Base-by-base conservation (phyloP, 2,888 invertebrate genomes). In the Xylophagus ater region DNA sequence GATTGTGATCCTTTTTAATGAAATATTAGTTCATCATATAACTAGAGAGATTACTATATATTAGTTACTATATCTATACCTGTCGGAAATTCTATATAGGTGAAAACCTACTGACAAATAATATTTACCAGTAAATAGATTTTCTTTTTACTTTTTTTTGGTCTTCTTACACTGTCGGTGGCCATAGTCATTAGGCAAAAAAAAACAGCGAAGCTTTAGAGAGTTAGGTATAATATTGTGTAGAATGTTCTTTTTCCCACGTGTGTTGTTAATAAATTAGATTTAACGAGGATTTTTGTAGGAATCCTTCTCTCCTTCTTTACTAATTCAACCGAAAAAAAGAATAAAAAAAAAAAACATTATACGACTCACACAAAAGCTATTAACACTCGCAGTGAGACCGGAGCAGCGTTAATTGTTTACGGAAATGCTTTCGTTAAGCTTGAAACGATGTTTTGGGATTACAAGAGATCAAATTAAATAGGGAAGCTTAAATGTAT, bases 201-300 rank as follows among this genome's bases (percentile, higher is more conserved):
- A n/a, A n/a, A n/a, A n/a, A n/a, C n/a, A n/a, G n/a, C n/a, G n/a
- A n/a, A n/a, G n/a, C n/a, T n/a, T n/a, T n/a, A n/a, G n/a, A n/a
- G n/a, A n/a, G n/a, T n/a, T n/a, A 14, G 21, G 33, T 33, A 36
- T 43, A 40, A 34, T 19, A 30, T 26, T 20, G 6, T 20, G 24
- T 35, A 30, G 25, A 29, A 38, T 41, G 32, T 32, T 40, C 17
- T 37, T 35, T 42, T 42, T 40, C 44, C 44, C 41, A 42, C 42
- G 42, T 42, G 44, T 40, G 40, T 18, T 44, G 44, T 44, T 44
- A 37, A 44, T 42, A 44, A 44, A 44, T 44, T 44, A 42, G 40
- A 44, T 44, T 44, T 44, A 40, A 44, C 30, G 41, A 40, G 41
- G 23, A 40, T 37, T 44, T 42, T 42, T 33, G 34, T 15, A 37